These are phyloP conservation scores for Polyommatus iphigenia DNA, from an alignment of 2,888 invertebrate genomes.

Conservation along the genomic window DNA sequence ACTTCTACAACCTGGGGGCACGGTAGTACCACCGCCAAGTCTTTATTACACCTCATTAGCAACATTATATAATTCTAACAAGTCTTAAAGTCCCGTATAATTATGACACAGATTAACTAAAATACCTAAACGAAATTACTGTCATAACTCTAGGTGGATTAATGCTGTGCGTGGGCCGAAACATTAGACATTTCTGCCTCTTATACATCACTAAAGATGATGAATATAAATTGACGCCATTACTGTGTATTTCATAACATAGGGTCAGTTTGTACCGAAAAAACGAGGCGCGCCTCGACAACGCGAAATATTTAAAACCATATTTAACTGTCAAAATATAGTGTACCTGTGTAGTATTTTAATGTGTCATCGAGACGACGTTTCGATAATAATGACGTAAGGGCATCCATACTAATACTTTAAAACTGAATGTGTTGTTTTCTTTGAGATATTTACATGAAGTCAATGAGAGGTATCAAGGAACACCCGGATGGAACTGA, in stretches of 20 bases:
- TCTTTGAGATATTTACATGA: no score
- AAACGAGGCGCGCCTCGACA: neutral
- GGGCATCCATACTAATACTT: no score
- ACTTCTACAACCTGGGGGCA: no score
- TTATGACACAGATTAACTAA: slow-evolving; percentile 34
- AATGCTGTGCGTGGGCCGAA: slow-evolving; percentile 12
- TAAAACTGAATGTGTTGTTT: no score
- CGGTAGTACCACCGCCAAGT: no score
- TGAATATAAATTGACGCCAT: slow-evolving; percentile 19
- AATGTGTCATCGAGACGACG: no score
- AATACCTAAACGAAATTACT: slow-evolving; percentile 30
- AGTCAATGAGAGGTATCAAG: no score
- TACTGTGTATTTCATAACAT: slow-evolving; percentile 27
- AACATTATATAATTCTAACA: neutral
- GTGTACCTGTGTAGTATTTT: no score
- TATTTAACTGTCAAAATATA: no score
- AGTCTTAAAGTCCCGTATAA: neutral
- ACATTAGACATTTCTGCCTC: slow-evolving; percentile 14
- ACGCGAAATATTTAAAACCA: no score
- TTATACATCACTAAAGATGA: slow-evolving; percentile 25
- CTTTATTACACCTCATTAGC: neutral
- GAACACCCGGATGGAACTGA: no score
- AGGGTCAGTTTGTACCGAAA: neutral
- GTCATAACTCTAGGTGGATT: slow-evolving; percentile 22
- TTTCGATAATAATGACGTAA: no score